Evolutionary conservation across 2,888 invertebrate species (phyloP).

Genomic region (Phyto melanocephala): DNA sequence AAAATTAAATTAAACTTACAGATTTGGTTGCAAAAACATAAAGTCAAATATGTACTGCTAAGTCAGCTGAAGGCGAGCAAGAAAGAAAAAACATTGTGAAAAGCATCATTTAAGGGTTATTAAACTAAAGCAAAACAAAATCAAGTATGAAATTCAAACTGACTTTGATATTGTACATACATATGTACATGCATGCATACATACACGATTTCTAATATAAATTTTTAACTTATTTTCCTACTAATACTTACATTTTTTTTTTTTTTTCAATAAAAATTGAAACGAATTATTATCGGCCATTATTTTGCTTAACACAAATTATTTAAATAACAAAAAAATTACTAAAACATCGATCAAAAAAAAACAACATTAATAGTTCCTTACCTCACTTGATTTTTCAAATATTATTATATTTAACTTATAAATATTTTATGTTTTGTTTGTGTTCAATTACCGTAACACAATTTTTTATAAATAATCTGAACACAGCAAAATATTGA

Average conservation of each 20-base stretch:
- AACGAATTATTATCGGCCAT: background rate
- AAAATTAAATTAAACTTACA: background rate
- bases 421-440: background rate
- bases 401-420: slow-evolving; percentile 4
- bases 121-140: slow-evolving; percentile 15
- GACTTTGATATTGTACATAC: background rate
- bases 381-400: slow-evolving; percentile 8
- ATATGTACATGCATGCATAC: too few species aligned
- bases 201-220: too few species aligned
- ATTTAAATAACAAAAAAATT: background rate
- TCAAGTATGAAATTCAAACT: background rate
- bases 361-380: too few species aligned
- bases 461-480: background rate
- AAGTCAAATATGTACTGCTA: too few species aligned
- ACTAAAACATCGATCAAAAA: background rate
- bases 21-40: background rate
- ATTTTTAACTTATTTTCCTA: background rate
- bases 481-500: background rate
- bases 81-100: slow-evolving; percentile 3
- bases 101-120: slow-evolving; percentile 50
- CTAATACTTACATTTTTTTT: too few species aligned
- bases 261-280: too few species aligned
- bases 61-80: slow-evolving; percentile 8
- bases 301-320: background rate
- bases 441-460: slow-evolving; percentile 61